Base-by-base conservation (phyloP, 92 coral and sea anemone species). In the Meandrina meandrites region DNA sequence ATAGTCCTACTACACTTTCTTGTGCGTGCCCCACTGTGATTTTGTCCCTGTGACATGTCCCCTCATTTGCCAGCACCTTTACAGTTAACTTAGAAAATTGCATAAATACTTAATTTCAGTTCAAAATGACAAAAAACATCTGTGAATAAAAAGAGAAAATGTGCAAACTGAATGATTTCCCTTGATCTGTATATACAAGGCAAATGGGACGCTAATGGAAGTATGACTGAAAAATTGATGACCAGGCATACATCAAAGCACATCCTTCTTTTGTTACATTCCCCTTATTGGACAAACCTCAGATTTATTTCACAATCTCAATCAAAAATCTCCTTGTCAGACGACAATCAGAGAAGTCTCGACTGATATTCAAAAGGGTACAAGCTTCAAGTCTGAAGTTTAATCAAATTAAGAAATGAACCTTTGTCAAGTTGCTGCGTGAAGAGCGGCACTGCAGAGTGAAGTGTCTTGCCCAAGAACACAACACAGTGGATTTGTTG, bases 161-260 rank as follows among this genome's bases (percentile, higher is more conserved):
- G 86, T 83, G 72, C 79, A 83, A 83, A 53, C 70, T 42, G 76
- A 58, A 75, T 74, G 80, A 74, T n/a, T 24, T 74, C 73, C 80
- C 51, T 21, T 34, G 72, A 36, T 40, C 68, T 84, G 78, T 31
- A 84, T 50, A 32, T 18, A 78, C 69, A 34, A 78, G 54, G 72
- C 18, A 74, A 60, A 56, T 14, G 80, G 72, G 28, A 69, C 72
- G 80, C 45, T 56, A 36, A 79, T 58, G 83, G 71, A 35, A 79
- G 83, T 56, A 79, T 64, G 67, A 58, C 24, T 16, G 30, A 24
- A 50, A 54, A 53, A 17, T 40, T 76, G 8, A 76, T 0, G 79
- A 76, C 57, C 14, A 76, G 22, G 50, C 50, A 57, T 73, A 34
- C 15, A 24, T 58, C 11, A 83, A 74, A 64, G 66, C 72, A 84